Base-by-base conservation (phyloP, 2,797 vertebrate species). In the Champsocephalus esox region DNA sequence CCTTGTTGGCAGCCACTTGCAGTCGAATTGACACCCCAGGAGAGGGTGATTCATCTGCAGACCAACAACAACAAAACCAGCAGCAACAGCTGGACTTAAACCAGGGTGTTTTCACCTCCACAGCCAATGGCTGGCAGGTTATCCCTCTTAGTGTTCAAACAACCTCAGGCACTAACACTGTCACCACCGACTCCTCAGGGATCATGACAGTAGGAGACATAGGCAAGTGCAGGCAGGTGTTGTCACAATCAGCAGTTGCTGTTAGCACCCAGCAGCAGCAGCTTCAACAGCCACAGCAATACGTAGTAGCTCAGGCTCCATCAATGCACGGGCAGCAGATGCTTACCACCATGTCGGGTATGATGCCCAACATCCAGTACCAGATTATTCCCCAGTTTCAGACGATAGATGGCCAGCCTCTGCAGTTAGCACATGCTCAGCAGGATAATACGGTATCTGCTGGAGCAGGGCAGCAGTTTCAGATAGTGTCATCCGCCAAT, bases 341-440 rank as follows among this genome's bases (percentile, higher is more conserved):
- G 68, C 94, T 99, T 32, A 96, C 97, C 12, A 94, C 97, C 32
- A 91, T 99, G 81, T 96, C 97, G 0, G 95, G 98, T 0, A 81
- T 98, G 38, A 92, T 99, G 93, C 97, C 97, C 3, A 99, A 98
- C 72, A 97, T 99, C 89, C 98, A 99, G 90, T 99, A 99, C 90
- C 98, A 99, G 92, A 97, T 99, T 62, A 98, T 99, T 79, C 98
- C 98, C 45, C 97, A 99, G 80, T 98, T 99, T 89, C 98, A 99
- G 89, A 99, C 98, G 1, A 93, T 98, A 17, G 98, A 99, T 3
- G 98, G 98, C 70, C 98, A 99, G 62, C 95, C 97, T 74, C 90
- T 99, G 55, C 97, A 99, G 84, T 97, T 99, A 9, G 85, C 97
- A 62, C 94, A 96, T 21, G 85, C 96, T 46, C 92, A 94, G 69